Base-by-base conservation (phyloP, 1,140 invertebrate genomes). In the Maniola jurtina region DNA sequence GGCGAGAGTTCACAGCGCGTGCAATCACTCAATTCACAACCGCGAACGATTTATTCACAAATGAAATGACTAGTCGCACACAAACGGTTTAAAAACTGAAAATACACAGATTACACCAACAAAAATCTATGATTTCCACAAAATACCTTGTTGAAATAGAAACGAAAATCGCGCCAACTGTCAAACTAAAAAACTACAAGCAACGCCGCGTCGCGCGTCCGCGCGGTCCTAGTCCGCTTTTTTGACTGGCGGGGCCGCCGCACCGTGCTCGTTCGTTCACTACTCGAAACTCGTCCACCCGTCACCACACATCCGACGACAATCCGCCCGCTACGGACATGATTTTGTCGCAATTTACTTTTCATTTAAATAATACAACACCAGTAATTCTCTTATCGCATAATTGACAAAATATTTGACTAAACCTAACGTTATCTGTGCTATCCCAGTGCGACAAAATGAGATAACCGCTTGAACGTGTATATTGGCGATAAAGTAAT, bases 101-200 rank as follows among this genome's bases (percentile, higher is more conserved):
- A 87, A 86, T 78, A 85, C 85, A 87, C 84, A 86, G 88, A 88
- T 88, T 87, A 86, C 84, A 86, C 83, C 83, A 86, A 82, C 80
- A 80, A 85, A 84, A 89, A 88, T 86, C 84, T 87, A 88, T 90
- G 83, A 77, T 85, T 88, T 86, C 72, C 84, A 87, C 83, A 77
- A 80, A 86, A 83, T 81, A 83, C 75, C 73, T 77, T 82, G 76
- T 80, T 84, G 71, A 13, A 83, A 84, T 75, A 61, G 76, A 86
- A 89, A 87, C 82, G 79, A 86, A 89, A 88, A 88, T 83, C 87
- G 83, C 87, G 88, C 85, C 86, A 90, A 90, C 84, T 90, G 86
- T 90, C 86, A 90, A 90, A 85, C 83, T 86, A 90, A 90, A 88
- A 89, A 87, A 85, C 86, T 88, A 88, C 86, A 85, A 90, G 88